Evolutionary conservation across 2,113 vertebrate species (phyloP).

Genomic region (Raja brachyura): DNA sequence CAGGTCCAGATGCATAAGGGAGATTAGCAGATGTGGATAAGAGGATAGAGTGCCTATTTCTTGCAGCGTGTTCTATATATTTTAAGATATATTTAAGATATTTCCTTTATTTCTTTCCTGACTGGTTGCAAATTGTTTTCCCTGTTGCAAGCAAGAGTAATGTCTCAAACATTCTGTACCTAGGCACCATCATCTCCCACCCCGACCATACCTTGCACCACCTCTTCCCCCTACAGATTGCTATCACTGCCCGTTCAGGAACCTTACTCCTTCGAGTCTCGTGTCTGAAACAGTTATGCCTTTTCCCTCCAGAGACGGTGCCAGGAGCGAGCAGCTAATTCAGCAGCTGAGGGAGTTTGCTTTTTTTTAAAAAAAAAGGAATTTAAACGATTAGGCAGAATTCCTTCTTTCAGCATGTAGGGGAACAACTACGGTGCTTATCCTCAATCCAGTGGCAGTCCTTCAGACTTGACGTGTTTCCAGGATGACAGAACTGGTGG

Average conservation of each 20-base stretch:
- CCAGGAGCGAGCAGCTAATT: background rate
- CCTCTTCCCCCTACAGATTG: background rate
- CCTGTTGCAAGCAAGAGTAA: background rate
- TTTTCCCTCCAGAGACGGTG: background rate
- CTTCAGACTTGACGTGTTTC: background rate
- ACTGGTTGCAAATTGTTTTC: background rate
- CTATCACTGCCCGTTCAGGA: background rate
- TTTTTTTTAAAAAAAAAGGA: background rate
- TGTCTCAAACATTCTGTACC: background rate
- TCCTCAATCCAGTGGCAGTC: conserved; percentile 1
- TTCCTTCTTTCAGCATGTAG: background rate
- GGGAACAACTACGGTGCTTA: background rate
- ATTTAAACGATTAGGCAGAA: background rate
- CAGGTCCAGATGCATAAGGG: too few relatives aligned
- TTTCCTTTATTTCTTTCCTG: background rate
- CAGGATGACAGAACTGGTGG: background rate
- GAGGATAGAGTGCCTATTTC: too few relatives aligned
- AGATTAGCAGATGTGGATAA: too few relatives aligned
- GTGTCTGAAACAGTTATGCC: background rate
- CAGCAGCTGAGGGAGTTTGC: background rate
- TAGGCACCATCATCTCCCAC: background rate
- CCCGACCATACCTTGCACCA: background rate
- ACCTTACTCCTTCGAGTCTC: background rate
- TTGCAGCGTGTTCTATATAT: background rate
- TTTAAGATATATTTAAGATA: background rate